Evolutionary conservation across 2,113 vertebrate species (phyloP).

Genomic region (Lota lota): DNA sequence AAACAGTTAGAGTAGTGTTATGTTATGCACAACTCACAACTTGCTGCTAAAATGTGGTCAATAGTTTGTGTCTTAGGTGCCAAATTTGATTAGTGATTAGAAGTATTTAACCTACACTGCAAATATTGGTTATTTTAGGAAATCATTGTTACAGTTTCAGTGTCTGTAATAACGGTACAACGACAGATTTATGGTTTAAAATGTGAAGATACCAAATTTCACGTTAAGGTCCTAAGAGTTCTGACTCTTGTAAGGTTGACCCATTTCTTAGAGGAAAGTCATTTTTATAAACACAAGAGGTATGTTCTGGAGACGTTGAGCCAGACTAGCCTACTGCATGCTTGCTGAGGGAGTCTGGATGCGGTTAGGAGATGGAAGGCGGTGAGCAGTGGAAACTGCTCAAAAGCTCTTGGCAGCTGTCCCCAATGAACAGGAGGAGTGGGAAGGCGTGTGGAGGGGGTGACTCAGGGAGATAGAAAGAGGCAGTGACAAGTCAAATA

Average conservation of each 20-base stretch:
- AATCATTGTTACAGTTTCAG: too few species aligned
- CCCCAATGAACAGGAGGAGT: constrained; percentile 29
- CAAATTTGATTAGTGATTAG: too few species aligned
- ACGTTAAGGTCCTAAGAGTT: background rate
- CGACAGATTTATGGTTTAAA: too few species aligned
- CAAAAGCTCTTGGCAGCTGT: constrained; percentile 49
- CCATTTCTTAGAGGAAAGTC: constrained; percentile 16
- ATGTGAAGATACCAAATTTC: background rate
- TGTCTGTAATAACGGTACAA: too few species aligned
- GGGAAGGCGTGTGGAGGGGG: constrained; percentile 21
- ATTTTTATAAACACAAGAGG: constrained; percentile 4
- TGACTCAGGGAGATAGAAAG: constrained; percentile 12
- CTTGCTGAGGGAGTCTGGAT: constrained; percentile 46
- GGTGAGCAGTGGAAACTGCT: constrained; percentile 74
- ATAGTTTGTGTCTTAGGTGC: too few species aligned
- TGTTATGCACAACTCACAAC: background rate
- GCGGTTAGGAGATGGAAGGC: constrained; percentile 50
- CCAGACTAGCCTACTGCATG: constrained; percentile 23
- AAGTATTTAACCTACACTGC: background rate
- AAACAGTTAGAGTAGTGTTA: constrained; percentile 11
- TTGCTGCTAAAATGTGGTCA: constrained; percentile 8
- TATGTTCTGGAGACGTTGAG: constrained; percentile 38
- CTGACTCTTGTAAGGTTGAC: too few species aligned
- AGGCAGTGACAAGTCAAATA: constrained; percentile 4
- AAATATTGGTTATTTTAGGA: background rate